Base-by-base conservation (phyloP, 1,140 invertebrate species). In the Drosophila setifemur region DNA sequence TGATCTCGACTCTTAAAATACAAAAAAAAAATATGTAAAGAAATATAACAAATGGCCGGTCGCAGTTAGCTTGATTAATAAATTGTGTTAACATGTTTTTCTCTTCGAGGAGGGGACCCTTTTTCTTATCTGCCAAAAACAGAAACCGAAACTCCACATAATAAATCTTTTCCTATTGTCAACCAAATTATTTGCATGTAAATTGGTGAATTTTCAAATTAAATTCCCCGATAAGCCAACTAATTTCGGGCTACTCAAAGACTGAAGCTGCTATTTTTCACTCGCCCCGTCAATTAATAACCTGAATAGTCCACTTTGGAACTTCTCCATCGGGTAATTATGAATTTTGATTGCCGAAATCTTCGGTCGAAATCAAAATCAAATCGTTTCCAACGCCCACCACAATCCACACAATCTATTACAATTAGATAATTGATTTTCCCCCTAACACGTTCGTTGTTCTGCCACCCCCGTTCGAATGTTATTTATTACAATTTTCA, bases 381-480 rank as follows among this genome's bases (percentile, higher is more conserved):
- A n/a, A n/a, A n/a, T n/a, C n/a, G n/a, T n/a, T n/a, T n/a, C n/a
- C n/a, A n/a, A n/a, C n/a, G n/a, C n/a, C n/a, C n/a, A n/a, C n/a
- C 28, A 29, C 35, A 33, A 44, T 21, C 37, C 40, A 6, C 23
- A 6, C 23, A 70, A 53, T 57, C 64, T 52, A 54, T 71, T 71
- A 67, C 72, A 67, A 82, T 76, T 57, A 71, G 64, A 76, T 81
- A 81, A 81, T 76, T 81, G 72, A 81, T 82, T 81, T 79, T 48
- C 40, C 40, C 49, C 40, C 49, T 42, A 67, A 55, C 53, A 50
- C 52, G 55, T 57, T 54, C 26, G 52, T 40, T 67, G 69, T 52
- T 44, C 54, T 19, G 43, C 18, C 43, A 12, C 45, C 45, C 28
- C 28, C 44, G 11, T 23, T 23, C 11, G 28, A 72, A 70, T n/a